Conservation (phyloP, 2,113 vertebrate genomes). For the Amblyopsis rosae region DNA sequence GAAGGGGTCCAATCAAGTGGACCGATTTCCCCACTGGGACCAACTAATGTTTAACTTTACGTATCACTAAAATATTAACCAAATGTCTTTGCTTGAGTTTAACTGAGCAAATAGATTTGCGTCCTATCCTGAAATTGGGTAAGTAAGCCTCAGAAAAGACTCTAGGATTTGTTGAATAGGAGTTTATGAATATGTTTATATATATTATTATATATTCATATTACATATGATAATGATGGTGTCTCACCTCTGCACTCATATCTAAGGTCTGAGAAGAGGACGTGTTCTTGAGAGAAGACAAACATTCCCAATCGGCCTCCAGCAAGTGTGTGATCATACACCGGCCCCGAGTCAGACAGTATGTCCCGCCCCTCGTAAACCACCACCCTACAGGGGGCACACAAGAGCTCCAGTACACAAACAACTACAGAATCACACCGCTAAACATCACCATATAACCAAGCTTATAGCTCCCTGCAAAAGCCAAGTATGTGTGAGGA, state of each 20-base stretch:
- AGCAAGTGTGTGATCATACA: conserved; percentile 92
- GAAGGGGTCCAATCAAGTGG: too few relatives aligned
- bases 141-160: too few relatives aligned
- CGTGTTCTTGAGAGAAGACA: conserved; percentile 97
- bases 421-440: neutral
- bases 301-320: conserved; percentile 93
- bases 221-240: too few relatives aligned
- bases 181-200: neutral
- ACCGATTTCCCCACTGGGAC: too few relatives aligned
- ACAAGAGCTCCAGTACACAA: neutral
- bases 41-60: too few relatives aligned
- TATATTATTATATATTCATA: neutral
- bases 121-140: too few relatives aligned
- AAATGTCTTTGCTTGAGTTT: too few relatives aligned
- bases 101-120: too few relatives aligned
- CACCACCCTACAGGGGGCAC: conserved; percentile 79
- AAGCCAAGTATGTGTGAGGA: too few relatives aligned
- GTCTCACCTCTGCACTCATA: conserved; percentile 94
- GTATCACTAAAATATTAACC: too few relatives aligned
- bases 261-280: conserved; percentile 95
- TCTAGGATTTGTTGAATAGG: neutral
- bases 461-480: too few relatives aligned
- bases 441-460: too few relatives aligned
- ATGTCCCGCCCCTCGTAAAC: conserved; percentile 93
- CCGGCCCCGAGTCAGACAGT: conserved; percentile 90